Conservation (phyloP, 2,113 vertebrate genomes). For the Pterophyllum scalare region DNA sequence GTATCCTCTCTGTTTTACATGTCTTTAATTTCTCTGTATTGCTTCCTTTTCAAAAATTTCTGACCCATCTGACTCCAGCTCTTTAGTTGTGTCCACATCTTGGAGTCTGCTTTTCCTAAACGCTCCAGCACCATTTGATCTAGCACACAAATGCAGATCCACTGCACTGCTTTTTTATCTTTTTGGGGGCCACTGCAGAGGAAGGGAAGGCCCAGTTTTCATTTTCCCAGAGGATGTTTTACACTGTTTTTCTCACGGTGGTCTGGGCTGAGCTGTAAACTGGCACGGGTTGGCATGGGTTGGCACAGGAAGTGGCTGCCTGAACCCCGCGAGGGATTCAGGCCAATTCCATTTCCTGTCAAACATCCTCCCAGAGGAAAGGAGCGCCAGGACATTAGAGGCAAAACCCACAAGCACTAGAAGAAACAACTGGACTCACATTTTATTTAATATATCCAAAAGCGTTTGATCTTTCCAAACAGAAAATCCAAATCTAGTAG, state of each 20-base stretch:
- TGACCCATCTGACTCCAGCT: background rate
- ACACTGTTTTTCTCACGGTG: conserved; percentile 68
- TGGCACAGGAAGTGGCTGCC: conserved; percentile 71
- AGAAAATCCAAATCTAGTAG: background rate
- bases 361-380: conserved; percentile 66
- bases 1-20: background rate
- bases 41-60: background rate
- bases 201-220: conserved; percentile 14
- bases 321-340: conserved; percentile 49
- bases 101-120: background rate
- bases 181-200: background rate
- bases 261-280: conserved; percentile 39
- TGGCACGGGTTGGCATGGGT: conserved; percentile 48
- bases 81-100: background rate
- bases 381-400: conserved; percentile 31
- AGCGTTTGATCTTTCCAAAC: background rate
- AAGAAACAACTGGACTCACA: background rate
- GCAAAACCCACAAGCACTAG: conserved; percentile 15
- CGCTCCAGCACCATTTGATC: background rate
- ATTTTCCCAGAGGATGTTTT: conserved; percentile 46
- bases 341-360: conserved; percentile 74
- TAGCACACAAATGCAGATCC: background rate
- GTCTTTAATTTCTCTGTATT: background rate
- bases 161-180: background rate
- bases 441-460: background rate